Evolutionary conservation across 2,888 invertebrate genomes (phyloP).

Genomic region (Esperia sulphurella): DNA sequence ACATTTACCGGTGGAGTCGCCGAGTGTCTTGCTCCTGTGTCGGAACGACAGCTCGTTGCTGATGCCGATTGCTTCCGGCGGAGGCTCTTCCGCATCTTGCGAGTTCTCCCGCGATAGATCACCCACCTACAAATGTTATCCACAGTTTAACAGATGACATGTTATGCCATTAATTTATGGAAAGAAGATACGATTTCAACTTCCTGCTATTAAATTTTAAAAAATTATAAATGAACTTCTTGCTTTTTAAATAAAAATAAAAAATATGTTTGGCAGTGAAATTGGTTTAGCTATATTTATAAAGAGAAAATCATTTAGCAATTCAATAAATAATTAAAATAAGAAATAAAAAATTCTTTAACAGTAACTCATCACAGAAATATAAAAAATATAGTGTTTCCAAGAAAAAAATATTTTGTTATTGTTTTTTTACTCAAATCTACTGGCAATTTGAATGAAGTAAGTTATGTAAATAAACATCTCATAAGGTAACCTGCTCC

Average conservation of each 20-base stretch:
- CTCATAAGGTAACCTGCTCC: neutral
- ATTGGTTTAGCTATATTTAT: no score
- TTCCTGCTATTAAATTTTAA: no score
- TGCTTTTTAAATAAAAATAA: no score
- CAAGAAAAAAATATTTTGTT: neutral
- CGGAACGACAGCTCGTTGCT: slow-evolving; percentile 79
- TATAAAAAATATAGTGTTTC: neutral
- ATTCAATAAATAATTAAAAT: no score
- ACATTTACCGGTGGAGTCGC: slow-evolving; percentile 86
- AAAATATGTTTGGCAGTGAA: no score
- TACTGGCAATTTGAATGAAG: neutral
- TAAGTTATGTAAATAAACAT: slow-evolving; percentile 1
- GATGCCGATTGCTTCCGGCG: slow-evolving; percentile 40
- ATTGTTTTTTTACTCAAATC: neutral
- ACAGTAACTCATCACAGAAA: no score
- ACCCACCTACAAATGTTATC: slow-evolving; percentile 68
- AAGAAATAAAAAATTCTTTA: no score
- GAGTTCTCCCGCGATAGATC: slow-evolving; percentile 85
- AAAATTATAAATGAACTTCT: no score
- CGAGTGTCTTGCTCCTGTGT: slow-evolving; percentile 93
- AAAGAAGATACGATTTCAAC: no score
- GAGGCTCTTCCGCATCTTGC: slow-evolving; percentile 83
- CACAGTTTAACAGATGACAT: no score
- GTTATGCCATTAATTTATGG: no score
- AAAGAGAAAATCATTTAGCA: neutral